Base-by-base conservation (phyloP, 2,797 vertebrate genomes). In the Hyperoplus immaculatus region DNA sequence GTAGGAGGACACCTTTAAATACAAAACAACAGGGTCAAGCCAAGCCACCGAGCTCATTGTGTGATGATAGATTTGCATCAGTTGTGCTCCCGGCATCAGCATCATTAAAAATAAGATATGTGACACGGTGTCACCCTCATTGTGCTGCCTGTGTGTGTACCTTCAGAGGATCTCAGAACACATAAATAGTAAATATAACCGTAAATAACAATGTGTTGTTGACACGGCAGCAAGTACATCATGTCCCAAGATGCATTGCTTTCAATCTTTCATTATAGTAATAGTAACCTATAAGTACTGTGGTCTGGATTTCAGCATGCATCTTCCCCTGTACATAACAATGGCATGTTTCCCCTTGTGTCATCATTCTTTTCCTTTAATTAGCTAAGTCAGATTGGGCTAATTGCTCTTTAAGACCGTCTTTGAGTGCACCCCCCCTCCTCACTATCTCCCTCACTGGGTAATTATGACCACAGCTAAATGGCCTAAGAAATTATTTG, bases 351-450 rank as follows among this genome's bases (percentile, higher is more conserved):
- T 85, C 69, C 4, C 42, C 38, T 47, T 72, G 60, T 80, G 79
- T 86, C 85, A 92, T 90, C 83, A 81, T 84, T 87, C 78, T 80
- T 88, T 80, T 83, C 67, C 72, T 81, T 83, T 92, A 94, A 94
- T 93, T 87, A 91, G 85, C 77, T 14, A 77, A 87, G 87, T 90
- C 87, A 89, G 82, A 87, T 86, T 79, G 82, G 82, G 78, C 88
- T 93, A 93, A 94, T 94, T 92, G 88, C 87, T 91, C 89, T 92
- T 91, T 89, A 90, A 85, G 89, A 78, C 83, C 80, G 86, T 85
- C 79, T 91, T 76, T 85, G 81, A 88, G 72, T 79, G 49, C 67
- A 18, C 45, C n/a, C 69, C 55, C 18, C 42, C 51, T 21, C 67
- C 59, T 29, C 67, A 58, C 77, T 82, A 60, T 75, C 88, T 86